Evolutionary conservation across 2,888 invertebrate species (phyloP).

Genomic region (Caenorhabditis sinica): DNA sequence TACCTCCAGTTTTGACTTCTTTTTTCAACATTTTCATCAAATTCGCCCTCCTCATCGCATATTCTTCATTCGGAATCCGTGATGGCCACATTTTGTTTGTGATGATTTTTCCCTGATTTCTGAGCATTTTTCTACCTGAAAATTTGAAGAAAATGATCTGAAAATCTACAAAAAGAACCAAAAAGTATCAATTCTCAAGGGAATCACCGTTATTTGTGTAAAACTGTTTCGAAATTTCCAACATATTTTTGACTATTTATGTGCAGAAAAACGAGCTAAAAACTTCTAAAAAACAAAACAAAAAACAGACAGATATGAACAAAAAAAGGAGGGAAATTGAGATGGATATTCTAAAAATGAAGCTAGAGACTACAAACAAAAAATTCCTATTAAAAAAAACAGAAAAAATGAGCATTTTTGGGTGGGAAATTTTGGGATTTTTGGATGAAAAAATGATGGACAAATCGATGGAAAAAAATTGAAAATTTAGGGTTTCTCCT

Average conservation of each 20-base stretch:
- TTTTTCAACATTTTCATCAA: constrained; percentile 59
- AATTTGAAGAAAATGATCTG: neutral
- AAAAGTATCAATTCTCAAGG: constrained; percentile 39
- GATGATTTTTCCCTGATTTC: constrained; percentile 42
- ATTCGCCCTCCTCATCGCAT: constrained; percentile 54
- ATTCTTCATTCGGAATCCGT: constrained; percentile 62
- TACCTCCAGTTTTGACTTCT: constrained; percentile 53
- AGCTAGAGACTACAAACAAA: constrained; percentile 5
- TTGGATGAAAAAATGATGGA: neutral
- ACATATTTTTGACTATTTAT: neutral
- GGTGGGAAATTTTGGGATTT: neutral
- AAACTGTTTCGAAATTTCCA: neutral
- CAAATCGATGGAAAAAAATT: neutral
- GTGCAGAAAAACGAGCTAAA: neutral
- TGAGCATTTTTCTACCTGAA: constrained; percentile 31
- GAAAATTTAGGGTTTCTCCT: too few species aligned
- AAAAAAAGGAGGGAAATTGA: neutral
- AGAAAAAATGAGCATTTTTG: constrained; percentile 13
- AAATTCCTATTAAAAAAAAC: neutral
- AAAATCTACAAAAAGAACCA: neutral
- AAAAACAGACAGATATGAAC: neutral
- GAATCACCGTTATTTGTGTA: constrained; percentile 30
- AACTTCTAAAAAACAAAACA: neutral
- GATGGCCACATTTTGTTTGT: constrained; percentile 52
- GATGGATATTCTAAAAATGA: neutral